Base-by-base conservation (phyloP, 1,140 invertebrate species). In the Ladona fulva region DNA sequence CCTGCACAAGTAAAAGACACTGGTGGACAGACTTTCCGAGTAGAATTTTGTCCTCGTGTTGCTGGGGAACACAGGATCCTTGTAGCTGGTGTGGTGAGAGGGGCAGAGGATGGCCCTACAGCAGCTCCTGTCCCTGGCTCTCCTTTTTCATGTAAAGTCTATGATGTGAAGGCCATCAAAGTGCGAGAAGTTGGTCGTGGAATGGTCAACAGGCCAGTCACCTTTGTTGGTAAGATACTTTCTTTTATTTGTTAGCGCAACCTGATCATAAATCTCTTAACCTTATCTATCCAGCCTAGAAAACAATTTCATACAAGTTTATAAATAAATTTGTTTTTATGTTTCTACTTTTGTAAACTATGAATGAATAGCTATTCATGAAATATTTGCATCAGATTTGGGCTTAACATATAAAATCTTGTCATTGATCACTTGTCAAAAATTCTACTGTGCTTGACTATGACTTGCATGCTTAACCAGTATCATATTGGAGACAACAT, bases 91-190 rank as follows among this genome's bases (percentile, higher is more conserved):
- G 5, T 66, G 78, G 81, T n/a, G 84, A 86, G 44, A 82, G 81
- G 44, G 52, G 12, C 16, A 1, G 52, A 66, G 14, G 52, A 66
- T 16, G 52, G 16, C 12, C 16, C 52, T 12, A 90, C 90, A 81
- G 92, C 92, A 80, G 86, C 90, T 80, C 90, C 93, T 0, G 92
- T 96, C 76, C 90, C 91, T 25, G 95, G 94, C 42, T 96, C 94
- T 82, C 96, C 96, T 8, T 97, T 97, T 86, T 91, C 93, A 80
- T 94, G 95, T 80, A 97, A 97, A 88, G 95, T 97, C 16, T 98
- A 98, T 84, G 96, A 98, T 84, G 95, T 97, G 0, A 90, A 92
- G 78, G 95, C 95, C 77, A 99, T 99, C 80, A 93, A 94, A 87
- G 96, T 99, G 1, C 95, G 95, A 84, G 94, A 96, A 83, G 92